These are phyloP conservation scores for Lathamus discolor DNA, from an alignment of 2,113 vertebrate species.

Conservation along the genomic window DNA sequence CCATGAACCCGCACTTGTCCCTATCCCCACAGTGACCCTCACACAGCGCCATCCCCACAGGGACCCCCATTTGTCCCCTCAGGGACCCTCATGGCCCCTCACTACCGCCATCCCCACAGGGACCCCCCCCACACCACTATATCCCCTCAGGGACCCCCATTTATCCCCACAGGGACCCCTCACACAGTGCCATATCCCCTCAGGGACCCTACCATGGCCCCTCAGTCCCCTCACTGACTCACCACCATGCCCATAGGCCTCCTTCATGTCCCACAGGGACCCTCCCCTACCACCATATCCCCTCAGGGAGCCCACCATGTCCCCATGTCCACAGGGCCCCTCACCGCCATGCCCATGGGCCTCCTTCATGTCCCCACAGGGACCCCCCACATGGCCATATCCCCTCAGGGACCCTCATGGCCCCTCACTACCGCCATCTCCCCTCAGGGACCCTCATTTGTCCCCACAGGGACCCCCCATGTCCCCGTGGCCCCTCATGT, in stretches of 20 bases:
- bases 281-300: neutral
- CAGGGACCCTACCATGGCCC: no score
- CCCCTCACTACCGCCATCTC: neutral
- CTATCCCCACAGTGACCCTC: neutral
- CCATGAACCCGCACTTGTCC: neutral
- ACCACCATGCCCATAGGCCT: no score
- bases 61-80: no score
- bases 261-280: neutral
- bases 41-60: no score
- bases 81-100: neutral
- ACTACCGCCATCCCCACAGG: no score
- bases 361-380: neutral
- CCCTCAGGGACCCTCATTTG: neutral
- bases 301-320: neutral
- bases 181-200: no score
- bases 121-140: neutral
- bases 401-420: no score
- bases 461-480: neutral
- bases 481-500: no score
- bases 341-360: no score
- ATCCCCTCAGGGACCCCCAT: neutral
- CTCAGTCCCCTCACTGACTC: neutral
- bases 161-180: neutral
- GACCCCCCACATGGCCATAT: accelerated
- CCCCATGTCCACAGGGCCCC: neutral